Evolutionary conservation across 2,113 vertebrate genomes (phyloP).

Genomic region (Scomber scombrus): DNA sequence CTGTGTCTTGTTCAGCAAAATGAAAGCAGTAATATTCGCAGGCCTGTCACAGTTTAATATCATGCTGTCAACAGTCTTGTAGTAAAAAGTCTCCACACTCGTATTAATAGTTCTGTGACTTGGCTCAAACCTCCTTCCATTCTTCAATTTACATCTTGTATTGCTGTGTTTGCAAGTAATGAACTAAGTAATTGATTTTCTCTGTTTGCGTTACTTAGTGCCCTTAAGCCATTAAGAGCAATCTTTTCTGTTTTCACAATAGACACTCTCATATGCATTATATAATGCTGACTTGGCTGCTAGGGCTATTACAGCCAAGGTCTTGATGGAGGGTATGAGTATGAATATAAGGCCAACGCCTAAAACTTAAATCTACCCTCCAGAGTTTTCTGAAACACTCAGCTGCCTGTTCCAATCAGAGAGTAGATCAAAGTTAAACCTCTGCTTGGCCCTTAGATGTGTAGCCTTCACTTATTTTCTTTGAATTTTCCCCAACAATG

Average conservation of each 20-base stretch:
- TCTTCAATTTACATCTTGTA: slow-evolving; percentile 22
- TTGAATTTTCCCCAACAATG: slow-evolving; percentile 57
- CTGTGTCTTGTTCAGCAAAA: slow-evolving; percentile 57
- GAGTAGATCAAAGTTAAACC: slow-evolving; percentile 54
- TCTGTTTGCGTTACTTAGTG: slow-evolving; percentile 56
- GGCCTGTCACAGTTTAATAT: slow-evolving; percentile 62
- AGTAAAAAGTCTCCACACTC: slow-evolving; percentile 32
- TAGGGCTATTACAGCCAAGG: slow-evolving; percentile 72
- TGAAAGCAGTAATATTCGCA: slow-evolving; percentile 50
- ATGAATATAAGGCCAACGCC: slow-evolving; percentile 61
- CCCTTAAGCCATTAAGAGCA: slow-evolving; percentile 61
- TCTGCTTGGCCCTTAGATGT: slow-evolving; percentile 21
- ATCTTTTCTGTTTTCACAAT: slow-evolving; percentile 63
- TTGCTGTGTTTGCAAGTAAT: slow-evolving; percentile 27
- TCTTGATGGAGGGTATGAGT: slow-evolving; percentile 64
- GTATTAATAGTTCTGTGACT: slow-evolving; percentile 47
- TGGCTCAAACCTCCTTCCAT: slow-evolving; percentile 19
- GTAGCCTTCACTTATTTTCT: slow-evolving; percentile 45
- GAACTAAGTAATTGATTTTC: slow-evolving; percentile 52
- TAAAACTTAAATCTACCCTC: slow-evolving; percentile 57
- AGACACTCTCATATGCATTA: slow-evolving; percentile 71
- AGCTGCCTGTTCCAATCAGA: slow-evolving; percentile 55
- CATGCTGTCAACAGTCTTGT: slow-evolving; percentile 58
- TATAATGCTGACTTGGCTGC: slow-evolving; percentile 70
- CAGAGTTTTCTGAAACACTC: slow-evolving; percentile 73